Conservation (phyloP, 2,888 invertebrate genomes). For the Drosophila prostipennis region DNA sequence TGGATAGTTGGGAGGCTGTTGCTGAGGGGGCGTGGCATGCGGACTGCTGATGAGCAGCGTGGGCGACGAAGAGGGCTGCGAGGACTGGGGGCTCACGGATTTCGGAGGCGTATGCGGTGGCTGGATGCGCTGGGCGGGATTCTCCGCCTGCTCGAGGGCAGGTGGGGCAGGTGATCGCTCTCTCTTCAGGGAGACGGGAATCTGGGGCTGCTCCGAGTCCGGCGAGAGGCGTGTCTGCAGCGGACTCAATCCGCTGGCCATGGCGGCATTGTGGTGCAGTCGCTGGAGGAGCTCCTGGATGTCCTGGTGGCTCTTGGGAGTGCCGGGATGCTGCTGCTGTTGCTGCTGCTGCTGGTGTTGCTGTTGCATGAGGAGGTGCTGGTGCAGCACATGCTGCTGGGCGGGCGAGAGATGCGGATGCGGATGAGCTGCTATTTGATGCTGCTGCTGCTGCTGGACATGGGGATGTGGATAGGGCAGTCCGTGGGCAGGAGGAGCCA, state of each 20-base stretch:
- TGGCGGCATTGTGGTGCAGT: constrained; percentile 80
- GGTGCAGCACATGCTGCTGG: constrained; percentile 81
- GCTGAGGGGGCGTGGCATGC: constrained; percentile 62
- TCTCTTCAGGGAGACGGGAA: constrained; percentile 73
- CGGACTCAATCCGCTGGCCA: constrained; percentile 79
- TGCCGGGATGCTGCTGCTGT: constrained; percentile 55
- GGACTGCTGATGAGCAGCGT: constrained; percentile 70
- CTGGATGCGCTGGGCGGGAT: constrained; percentile 83
- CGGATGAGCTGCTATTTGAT: constrained; percentile 22
- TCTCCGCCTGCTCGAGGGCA: constrained; percentile 74
- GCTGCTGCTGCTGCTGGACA: constrained; percentile 70
- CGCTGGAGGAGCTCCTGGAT: constrained; percentile 83
- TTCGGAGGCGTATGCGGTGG: constrained; percentile 83
- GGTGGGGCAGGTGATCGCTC: constrained; percentile 81
- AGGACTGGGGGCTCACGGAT: constrained; percentile 82
- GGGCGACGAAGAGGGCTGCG: constrained; percentile 80
- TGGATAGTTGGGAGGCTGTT: constrained; percentile 60
- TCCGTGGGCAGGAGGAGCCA: constrained; percentile 69
- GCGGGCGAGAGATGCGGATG: constrained; percentile 74
- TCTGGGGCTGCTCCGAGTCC: constrained; percentile 27
- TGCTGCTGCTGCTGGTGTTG: constrained; percentile 64
- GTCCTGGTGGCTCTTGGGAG: constrained; percentile 79
- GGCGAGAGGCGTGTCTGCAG: constrained; percentile 78
- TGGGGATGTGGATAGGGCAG: constrained; percentile 58
- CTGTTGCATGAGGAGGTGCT: constrained; percentile 75